Evolutionary conservation across 2,113 vertebrate species (phyloP).

Genomic region (Gnathonemus echidnorhynchus): DNA sequence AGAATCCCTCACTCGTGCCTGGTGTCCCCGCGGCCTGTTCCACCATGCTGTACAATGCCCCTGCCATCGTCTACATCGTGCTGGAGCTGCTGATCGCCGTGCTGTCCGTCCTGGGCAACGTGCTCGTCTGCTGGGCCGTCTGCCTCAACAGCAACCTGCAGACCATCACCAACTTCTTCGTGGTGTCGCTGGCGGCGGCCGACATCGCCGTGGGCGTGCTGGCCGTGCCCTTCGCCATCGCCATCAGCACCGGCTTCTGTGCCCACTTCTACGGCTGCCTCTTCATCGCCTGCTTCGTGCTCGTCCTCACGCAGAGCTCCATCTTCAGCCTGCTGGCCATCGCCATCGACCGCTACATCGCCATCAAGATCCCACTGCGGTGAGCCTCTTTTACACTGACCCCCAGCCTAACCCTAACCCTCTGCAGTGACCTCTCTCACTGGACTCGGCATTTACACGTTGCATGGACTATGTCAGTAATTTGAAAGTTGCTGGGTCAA

Average conservation of each 20-base stretch:
- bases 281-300: conserved; percentile 90
- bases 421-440: background rate
- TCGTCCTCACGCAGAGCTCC: conserved; percentile 92
- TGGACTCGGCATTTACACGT: background rate
- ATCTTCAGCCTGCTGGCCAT: conserved; percentile 97
- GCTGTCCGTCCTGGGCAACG: conserved; percentile 85
- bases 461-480: background rate
- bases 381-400: conserved; percentile 46
- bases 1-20: conserved; percentile 50
- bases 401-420: background rate
- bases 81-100: conserved; percentile 84
- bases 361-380: conserved; percentile 90
- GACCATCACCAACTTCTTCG: conserved; percentile 93
- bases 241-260: conserved; percentile 91
- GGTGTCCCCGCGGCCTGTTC: conserved; percentile 37
- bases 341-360: conserved; percentile 88
- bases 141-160: conserved; percentile 88
- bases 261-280: conserved; percentile 89
- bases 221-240: conserved; percentile 87
- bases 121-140: conserved; percentile 95
- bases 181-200: conserved; percentile 86
- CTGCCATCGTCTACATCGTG: conserved; percentile 64
- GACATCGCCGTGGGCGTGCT: conserved; percentile 92
- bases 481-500: background rate
- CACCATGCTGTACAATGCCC: conserved; percentile 64